Percentiles rank a stretch among this genome's conserved stretches.
Evolutionary conservation across 2,888 invertebrate genomes (phyloP).

Genomic region (Tromatobia lineatoria): DNA sequence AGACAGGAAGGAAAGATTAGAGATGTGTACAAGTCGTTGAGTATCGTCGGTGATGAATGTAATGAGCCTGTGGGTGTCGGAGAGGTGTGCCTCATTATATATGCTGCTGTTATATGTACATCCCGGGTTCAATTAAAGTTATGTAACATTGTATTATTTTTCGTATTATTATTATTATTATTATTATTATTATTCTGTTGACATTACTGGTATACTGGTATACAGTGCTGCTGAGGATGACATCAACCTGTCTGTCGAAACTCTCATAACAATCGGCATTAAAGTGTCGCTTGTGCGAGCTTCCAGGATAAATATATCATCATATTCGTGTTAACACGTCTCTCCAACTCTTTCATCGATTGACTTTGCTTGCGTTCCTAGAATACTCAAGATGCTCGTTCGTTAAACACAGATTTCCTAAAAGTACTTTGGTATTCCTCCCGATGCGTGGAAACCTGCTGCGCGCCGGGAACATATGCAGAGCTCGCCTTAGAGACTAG

Average conservation of each 20-base stretch:
- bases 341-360: constrained; percentile 61
- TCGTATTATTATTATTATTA: constrained; percentile 3
- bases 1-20: constrained; percentile 5
- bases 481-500: constrained; percentile 10
- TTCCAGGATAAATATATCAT: constrained; percentile 18
- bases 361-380: constrained; percentile 53
- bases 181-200: constrained; percentile 2
- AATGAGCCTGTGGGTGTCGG: constrained; percentile 55
- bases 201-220: constrained; percentile 3
- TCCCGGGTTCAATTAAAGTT: constrained; percentile 54
- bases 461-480: constrained; percentile 47
- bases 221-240: not conserved
- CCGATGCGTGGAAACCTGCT: constrained; percentile 58
- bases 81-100: constrained; percentile 52
- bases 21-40: not conserved
- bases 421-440: constrained; percentile 67
- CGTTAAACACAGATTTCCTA: constrained; percentile 56
- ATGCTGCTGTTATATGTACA: constrained; percentile 26
- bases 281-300: not conserved
- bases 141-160: constrained; percentile 24
- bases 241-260: constrained; percentile 52
- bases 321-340: constrained; percentile 11
- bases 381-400: constrained; percentile 37
- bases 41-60: constrained; percentile 19
- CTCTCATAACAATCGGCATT: constrained; percentile 22